Percentiles rank a stretch among this genome's conserved stretches.
Evolutionary conservation across 2,888 invertebrate species (phyloP).

Genomic region (Liodrosophila aerea): DNA sequence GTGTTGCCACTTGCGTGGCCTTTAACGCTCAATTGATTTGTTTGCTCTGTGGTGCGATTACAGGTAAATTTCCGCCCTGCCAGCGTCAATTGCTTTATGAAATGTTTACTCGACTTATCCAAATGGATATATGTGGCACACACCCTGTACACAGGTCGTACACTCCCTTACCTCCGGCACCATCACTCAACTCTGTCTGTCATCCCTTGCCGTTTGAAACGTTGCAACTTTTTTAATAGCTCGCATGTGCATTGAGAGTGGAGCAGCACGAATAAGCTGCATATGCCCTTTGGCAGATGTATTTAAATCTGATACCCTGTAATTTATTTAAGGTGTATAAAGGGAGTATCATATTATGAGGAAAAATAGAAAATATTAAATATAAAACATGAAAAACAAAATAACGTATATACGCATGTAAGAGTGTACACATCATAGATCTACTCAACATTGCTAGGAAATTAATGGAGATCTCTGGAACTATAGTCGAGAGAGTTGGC

Average conservation of each 20-base stretch:
- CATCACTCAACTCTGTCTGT: background rate
- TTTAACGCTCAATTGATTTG: conserved; percentile 70
- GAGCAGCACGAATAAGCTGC: conserved; percentile 10
- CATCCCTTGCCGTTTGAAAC: conserved; percentile 11
- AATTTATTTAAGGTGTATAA: background rate
- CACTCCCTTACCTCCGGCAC: background rate
- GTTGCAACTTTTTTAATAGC: conserved; percentile 63
- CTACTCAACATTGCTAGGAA: too few species aligned
- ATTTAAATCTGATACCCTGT: conserved; percentile 16
- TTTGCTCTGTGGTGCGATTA: conserved; percentile 59
- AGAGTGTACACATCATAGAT: too few species aligned
- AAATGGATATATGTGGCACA: conserved; percentile 19
- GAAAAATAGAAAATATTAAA: too few species aligned
- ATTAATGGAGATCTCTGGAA: too few species aligned
- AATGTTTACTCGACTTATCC: conserved; percentile 41
- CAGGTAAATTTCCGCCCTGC: conserved; percentile 31
- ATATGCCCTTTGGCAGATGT: background rate
- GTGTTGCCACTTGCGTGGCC: conserved; percentile 31
- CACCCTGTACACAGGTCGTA: background rate
- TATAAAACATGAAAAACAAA: too few species aligned
- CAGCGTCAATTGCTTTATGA: conserved; percentile 36
- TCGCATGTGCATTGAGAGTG: conserved; percentile 48
- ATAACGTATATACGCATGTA: too few species aligned
- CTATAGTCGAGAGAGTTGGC: too few species aligned
- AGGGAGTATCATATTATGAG: too few species aligned